Evolutionary conservation across 2,113 vertebrate genomes (phyloP).

Genomic region (Paracyprichromis sp.): DNA sequence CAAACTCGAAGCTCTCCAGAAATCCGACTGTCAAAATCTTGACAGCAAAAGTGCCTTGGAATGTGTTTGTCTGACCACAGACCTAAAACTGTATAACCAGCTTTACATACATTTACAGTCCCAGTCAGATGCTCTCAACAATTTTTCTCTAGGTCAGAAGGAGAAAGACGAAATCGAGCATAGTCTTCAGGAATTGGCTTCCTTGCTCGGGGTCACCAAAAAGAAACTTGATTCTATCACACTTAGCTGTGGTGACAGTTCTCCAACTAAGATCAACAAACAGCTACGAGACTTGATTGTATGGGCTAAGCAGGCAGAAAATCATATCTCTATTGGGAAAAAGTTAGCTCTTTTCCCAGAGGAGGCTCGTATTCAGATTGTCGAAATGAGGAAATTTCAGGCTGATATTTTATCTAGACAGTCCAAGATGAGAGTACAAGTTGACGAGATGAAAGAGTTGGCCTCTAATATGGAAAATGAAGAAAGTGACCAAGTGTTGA

Average conservation of each 20-base stretch:
- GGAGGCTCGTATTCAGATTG: conserved; percentile 75
- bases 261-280: conserved; percentile 53
- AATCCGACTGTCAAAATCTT: background rate
- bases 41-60: conserved; percentile 35
- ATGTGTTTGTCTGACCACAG: conserved; percentile 52
- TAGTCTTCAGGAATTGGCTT: conserved; percentile 65
- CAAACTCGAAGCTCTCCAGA: conserved; percentile 64
- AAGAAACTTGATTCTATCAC: conserved; percentile 26
- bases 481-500: conserved; percentile 57
- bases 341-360: conserved; percentile 77
- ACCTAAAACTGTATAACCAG: conserved; percentile 68
- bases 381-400: conserved; percentile 66
- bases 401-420: conserved; percentile 66
- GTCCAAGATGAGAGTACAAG: conserved; percentile 56
- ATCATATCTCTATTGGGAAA: conserved; percentile 39
- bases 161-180: conserved; percentile 73
- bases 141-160: conserved; percentile 76
- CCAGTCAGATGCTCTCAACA: conserved; percentile 69
- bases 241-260: background rate
- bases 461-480: conserved; percentile 29
- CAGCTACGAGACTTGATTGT: conserved; percentile 68
- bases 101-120: conserved; percentile 67
- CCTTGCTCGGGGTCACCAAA: conserved; percentile 58
- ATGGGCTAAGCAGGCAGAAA: conserved; percentile 74
- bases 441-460: conserved; percentile 56